These are phyloP conservation scores for Papilio polyxenes DNA, from an alignment of 1,140 invertebrate species.

Conservation along the genomic window DNA sequence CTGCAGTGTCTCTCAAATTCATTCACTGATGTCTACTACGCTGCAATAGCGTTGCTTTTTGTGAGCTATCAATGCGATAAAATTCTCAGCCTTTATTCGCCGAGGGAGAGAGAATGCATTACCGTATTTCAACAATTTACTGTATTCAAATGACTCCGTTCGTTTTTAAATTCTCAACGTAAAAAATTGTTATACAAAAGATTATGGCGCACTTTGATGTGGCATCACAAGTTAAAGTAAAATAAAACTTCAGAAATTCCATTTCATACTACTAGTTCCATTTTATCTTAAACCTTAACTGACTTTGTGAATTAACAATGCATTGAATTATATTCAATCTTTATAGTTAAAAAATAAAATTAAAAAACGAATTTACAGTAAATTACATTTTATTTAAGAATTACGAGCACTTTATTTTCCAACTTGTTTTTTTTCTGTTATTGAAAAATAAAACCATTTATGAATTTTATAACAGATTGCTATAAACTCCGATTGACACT, in stretches of 20 bases:
- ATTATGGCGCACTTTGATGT: neutral
- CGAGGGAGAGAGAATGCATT: slow-evolving; percentile 32
- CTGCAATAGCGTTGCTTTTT: slow-evolving; percentile 37
- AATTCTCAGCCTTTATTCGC: slow-evolving; percentile 36
- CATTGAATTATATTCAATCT: neutral
- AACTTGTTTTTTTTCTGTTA: neutral
- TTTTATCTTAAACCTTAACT: neutral
- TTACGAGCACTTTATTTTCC: neutral
- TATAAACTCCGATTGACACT: slow-evolving; percentile 3
- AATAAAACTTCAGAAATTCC: neutral
- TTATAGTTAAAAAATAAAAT: neutral
- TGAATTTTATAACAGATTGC: neutral
- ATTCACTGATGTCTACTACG: slow-evolving; percentile 31
- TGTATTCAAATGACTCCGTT: slow-evolving; percentile 31
- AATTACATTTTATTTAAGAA: neutral
- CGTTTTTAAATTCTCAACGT: neutral
- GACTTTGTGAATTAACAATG: neutral
- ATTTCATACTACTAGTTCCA: neutral
- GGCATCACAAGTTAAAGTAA: neutral
- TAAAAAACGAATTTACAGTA: neutral
- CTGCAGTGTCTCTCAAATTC: slow-evolving; percentile 36
- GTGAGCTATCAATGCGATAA: slow-evolving; percentile 37
- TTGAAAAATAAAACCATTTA: neutral
- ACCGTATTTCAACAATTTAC: slow-evolving; percentile 37
- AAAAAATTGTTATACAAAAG: neutral